Conservation (phyloP, 1,140 invertebrate species). For the Drosophila sechellia region DNA sequence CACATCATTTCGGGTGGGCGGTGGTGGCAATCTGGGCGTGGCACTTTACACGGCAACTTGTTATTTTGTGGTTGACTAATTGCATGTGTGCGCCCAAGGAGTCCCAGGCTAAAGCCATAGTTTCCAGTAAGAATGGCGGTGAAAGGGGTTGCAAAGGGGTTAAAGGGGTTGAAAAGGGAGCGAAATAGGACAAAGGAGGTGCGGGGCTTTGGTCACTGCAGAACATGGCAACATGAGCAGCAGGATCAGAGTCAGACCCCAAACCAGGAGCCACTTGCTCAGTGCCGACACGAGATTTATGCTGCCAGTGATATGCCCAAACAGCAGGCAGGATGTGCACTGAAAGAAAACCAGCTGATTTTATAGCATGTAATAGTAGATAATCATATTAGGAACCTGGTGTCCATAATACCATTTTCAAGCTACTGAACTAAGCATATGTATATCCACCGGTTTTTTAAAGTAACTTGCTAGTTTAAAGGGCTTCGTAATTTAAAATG, state of each 20-base stretch:
- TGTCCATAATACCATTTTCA: no score
- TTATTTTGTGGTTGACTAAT: conserved; percentile 78
- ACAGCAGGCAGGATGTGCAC: conserved; percentile 39
- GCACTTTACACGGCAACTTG: conserved; percentile 76
- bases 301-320: conserved; percentile 48
- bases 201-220: conserved; percentile 39
- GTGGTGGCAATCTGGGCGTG: conserved; percentile 48
- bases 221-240: conserved; percentile 47
- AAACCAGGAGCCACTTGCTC: conserved; percentile 57
- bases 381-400: no score
- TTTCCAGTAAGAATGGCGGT: not conserved
- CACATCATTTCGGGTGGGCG: not conserved
- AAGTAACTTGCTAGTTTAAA: no score
- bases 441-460: no score
- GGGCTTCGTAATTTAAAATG: no score
- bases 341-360: not conserved
- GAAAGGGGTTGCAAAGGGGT: not conserved
- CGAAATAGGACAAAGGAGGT: not conserved
- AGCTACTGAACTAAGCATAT: no score
- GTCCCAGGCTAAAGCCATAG: conserved; percentile 33
- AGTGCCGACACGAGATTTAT: conserved; percentile 74
- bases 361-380: no score
- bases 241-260: conserved; percentile 39
- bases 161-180: not conserved
- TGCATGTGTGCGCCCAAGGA: conserved; percentile 66